Evolutionary conservation across 2,797 vertebrate species (phyloP).

Genomic region (Agapornis canus): DNA sequence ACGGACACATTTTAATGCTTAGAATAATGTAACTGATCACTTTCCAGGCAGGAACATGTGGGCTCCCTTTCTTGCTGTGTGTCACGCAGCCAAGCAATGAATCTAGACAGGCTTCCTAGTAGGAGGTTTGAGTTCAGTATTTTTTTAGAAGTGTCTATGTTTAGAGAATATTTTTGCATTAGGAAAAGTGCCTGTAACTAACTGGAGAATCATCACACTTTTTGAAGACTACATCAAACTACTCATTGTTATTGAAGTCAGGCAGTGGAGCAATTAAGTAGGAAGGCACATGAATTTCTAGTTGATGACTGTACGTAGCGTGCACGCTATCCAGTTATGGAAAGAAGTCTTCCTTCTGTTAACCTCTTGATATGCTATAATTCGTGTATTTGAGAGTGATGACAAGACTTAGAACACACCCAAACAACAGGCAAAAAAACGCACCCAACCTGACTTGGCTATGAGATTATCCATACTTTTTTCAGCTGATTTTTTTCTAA

Average conservation of each 20-base stretch:
- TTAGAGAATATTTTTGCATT: slow-evolving; percentile 30
- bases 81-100: slow-evolving; percentile 46
- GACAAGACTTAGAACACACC: not conserved
- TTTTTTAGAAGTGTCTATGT: not conserved
- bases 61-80: slow-evolving; percentile 49
- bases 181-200: slow-evolving; percentile 23
- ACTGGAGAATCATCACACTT: not conserved
- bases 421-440: not conserved
- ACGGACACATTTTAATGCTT: slow-evolving; percentile 25
- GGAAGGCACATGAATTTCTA: not conserved
- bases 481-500: not conserved
- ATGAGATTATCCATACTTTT: not conserved
- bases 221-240: not conserved
- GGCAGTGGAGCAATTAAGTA: not conserved
- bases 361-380: not conserved
- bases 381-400: not conserved
- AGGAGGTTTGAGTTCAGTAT: slow-evolving; percentile 6
- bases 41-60: slow-evolving; percentile 64
- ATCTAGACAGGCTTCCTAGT: slow-evolving; percentile 42
- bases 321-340: not conserved
- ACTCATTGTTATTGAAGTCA: not conserved
- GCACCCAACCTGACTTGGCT: not conserved
- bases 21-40: slow-evolving; percentile 59
- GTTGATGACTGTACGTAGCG: not conserved
- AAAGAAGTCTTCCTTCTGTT: not conserved